Percentiles rank a stretch among this genome's conserved stretches.
Evolutionary conservation across 2,797 vertebrate genomes (phyloP).

Genomic region (Scolopax bukidnonensis): DNA sequence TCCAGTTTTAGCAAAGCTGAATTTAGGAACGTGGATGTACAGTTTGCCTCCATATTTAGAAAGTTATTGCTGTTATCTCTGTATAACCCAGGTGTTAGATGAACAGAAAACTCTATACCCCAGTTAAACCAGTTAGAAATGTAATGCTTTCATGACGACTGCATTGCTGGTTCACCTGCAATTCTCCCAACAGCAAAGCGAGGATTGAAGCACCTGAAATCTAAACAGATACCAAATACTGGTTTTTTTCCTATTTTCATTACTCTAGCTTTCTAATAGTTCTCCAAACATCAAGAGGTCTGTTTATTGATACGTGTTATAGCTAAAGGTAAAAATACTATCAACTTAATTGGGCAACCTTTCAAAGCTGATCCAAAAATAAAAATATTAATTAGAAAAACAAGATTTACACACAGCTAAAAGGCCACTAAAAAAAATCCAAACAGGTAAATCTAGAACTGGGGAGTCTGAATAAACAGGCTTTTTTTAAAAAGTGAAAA

Average conservation of each 20-base stretch:
- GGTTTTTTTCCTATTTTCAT: neutral
- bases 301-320: rapidly evolving
- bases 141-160: neutral
- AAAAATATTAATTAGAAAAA: neutral
- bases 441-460: neutral
- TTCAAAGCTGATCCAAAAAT: neutral
- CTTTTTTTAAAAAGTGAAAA: neutral
- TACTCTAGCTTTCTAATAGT: neutral
- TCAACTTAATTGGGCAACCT: neutral
- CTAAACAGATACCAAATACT: neutral
- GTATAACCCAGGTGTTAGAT: neutral
- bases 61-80: neutral
- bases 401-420: neutral
- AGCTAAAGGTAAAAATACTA: neutral
- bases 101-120: neutral
- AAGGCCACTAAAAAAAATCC: neutral
- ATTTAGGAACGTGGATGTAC: neutral
- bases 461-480: neutral
- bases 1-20: neutral
- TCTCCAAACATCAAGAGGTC: neutral
- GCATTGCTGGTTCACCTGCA: neutral
- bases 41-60: neutral
- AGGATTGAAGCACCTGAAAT: neutral
- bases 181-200: neutral
- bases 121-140: neutral